Evolutionary conservation across 2,888 invertebrate species (phyloP).

Genomic region (Cyaniris semiargus): DNA sequence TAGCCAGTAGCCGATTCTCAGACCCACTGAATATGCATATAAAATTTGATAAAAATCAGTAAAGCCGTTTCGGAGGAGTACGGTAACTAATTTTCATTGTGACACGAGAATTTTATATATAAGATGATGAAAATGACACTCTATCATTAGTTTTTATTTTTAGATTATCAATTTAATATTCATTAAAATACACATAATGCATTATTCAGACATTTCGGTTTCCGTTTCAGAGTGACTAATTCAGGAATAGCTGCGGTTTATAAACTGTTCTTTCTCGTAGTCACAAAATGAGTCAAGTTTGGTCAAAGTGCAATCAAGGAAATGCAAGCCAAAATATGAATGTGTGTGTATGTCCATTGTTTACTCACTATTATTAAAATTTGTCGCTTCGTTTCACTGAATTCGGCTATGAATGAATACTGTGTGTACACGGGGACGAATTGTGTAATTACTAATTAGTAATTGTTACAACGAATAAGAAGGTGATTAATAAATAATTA

Average conservation of each 20-base stretch:
- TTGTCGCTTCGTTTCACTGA: too few relatives aligned
- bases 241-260: background rate
- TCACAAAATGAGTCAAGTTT: background rate
- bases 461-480: background rate
- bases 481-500: background rate
- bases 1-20: too few relatives aligned
- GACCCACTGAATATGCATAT: too few relatives aligned
- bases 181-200: background rate
- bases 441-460: background rate
- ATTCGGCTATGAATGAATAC: background rate
- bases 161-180: background rate
- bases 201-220: background rate
- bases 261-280: background rate
- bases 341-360: too few relatives aligned
- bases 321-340: background rate
- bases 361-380: too few relatives aligned
- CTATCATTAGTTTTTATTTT: background rate
- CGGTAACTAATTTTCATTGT: too few relatives aligned
- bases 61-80: too few relatives aligned
- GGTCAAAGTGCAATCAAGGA: background rate
- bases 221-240: background rate
- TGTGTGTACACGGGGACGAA: background rate
- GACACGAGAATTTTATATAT: too few relatives aligned
- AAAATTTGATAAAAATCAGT: too few relatives aligned
- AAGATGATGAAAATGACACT: background rate